Evolutionary conservation across 2,797 vertebrate genomes (phyloP), one percentile per base, ranked within the genome.

Genomic region (Momotus momota): DNA sequence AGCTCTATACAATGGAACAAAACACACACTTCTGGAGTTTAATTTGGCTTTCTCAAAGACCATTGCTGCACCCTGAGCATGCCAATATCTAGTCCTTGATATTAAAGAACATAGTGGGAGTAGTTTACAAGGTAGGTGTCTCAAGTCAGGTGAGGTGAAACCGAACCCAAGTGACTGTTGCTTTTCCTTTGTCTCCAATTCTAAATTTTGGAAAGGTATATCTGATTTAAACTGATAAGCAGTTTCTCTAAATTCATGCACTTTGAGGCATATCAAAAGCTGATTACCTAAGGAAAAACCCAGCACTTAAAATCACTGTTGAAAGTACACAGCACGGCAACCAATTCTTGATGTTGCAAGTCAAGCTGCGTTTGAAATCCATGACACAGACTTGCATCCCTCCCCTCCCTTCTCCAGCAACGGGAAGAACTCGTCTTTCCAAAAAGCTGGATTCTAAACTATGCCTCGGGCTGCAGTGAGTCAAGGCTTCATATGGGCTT

Each of bases 361-460:
- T 31, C 27, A 60, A 60, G 55, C 27, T 86, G 45, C 46, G 41
- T 86, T 80, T 60, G 33, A 90, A 95, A 93, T 46, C 43, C 26
- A 5, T 60, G 90, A 70, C 66, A 69, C 13, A 75, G 81, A 55
- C 73, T 81, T 55, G 78, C 54, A 85, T 57, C 51, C 60, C 38
- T 73, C 46, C 66, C 55, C 85, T 91, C 66, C 85, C 58, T 81
- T 81, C 55, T 60, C 46, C 83, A 86, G 66, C 27, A 96, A 81
- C 77, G 72, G 87, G 91, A 84, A 95, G 83, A 97, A 95, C 93
- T 86, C 0, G 93, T 94, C 88, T 73, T 88, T 96, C 94, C 70
- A 88, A 92, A 91, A 79, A 70, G 13, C 48, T 88, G 80, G 35
- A 77, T 90, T 93, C 77, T 38, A 49, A 91, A 84, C 73, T 55